Percentiles rank a stretch among this genome's conserved stretches.
Evolutionary conservation across 2,797 vertebrate species (phyloP).

Genomic region (Kryptopterus vitreolus): DNA sequence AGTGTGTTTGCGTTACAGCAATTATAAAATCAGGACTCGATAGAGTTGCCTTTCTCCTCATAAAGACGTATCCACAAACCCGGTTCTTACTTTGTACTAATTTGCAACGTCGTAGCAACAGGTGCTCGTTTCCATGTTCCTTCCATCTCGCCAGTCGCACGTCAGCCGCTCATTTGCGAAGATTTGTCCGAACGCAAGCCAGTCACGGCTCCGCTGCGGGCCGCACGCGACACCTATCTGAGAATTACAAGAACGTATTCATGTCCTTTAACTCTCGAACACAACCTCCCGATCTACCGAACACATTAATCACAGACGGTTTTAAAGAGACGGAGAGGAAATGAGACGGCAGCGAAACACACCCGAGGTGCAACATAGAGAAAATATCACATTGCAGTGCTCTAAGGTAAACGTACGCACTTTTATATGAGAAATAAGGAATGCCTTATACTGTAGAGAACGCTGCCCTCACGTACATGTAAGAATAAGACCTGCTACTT

Average conservation of each 20-base stretch:
- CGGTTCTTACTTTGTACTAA: background rate
- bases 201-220: background rate
- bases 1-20: background rate
- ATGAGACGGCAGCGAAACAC: too few species aligned
- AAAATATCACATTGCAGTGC: background rate
- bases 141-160: background rate
- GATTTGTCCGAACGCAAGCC: background rate
- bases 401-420: background rate
- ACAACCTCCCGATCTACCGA: background rate
- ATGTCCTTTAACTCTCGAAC: background rate
- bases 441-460: background rate
- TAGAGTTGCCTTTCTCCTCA: background rate
- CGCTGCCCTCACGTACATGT: background rate
- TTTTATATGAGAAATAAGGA: background rate
- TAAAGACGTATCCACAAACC: background rate
- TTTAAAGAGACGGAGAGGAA: too few species aligned
- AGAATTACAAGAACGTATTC: background rate
- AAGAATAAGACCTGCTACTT: background rate
- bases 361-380: background rate
- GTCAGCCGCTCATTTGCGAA: slow-evolving; percentile 4
- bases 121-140: background rate
- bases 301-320: background rate
- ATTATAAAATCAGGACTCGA: background rate
- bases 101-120: background rate
- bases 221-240: background rate